Evolutionary conservation across 2,113 vertebrate species (phyloP), one percentile per base, ranked within the genome.

Genomic region (Machaerirhynchus nigripectus): DNA sequence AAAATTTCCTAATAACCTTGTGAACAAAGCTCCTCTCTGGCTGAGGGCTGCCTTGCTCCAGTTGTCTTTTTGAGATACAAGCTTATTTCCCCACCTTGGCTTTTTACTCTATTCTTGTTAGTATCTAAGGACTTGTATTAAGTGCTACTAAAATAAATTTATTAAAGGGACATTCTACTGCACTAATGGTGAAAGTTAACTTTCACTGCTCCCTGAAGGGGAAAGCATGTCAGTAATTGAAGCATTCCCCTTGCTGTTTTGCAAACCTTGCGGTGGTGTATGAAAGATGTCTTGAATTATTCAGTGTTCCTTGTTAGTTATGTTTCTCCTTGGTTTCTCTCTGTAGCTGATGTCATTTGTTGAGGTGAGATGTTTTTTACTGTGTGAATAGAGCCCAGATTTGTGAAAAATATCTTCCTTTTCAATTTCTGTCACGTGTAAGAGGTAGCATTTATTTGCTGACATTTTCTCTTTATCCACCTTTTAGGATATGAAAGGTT

Each of bases 211-310:
- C 78, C 82, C 89, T 93, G 91, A 93, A 93, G 85, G 82, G 64
- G 82, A 94, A 88, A 91, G 28, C 13, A 1, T 31, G 52, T 65
- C 95, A 90, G 79, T 74, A 96, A 93, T 70, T 91, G 87, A 95
- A 75, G 81, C 13, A 1, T 83, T 91, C 59, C 73, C 78, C 35
- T 86, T 82, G 46, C 78, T 89, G 81, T 68, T 94, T 42, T 42
- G 53, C 5, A 4, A 91, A 89, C 78, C 59, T 83, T 91, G 53
- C 0, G 0, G 39, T 83, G 61, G 44, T 91, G 21, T 90, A 76
- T 77, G 94, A 96, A 93, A 91, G 70, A 83, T 30, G 9, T 91
- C 67, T 93, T 97, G 93, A 95, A 97, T 97, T 96, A 96, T 96
- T 96, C 91, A 97, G 46, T 53, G 63, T 77, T 91, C 57, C 61